phyloP scores from a whole-genome alignment of 2,888 invertebrate genomes.

The Drosophila mimetica region DNA sequence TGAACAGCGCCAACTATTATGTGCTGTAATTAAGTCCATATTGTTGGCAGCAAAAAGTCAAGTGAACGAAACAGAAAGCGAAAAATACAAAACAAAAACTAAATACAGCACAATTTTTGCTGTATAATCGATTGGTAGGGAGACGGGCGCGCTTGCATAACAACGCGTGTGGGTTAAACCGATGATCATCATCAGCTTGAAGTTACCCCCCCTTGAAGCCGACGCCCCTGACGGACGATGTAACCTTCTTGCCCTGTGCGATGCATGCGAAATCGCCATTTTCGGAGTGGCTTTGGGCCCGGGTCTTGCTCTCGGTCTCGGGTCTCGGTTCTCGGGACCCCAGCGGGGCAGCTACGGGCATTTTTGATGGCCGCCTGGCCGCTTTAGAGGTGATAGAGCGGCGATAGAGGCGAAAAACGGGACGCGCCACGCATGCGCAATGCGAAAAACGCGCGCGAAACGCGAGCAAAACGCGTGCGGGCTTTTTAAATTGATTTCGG shows the following conservation, averaged over 20 bases:
- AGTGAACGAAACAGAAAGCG: constrained; percentile 6
- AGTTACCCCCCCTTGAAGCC: constrained; percentile 1
- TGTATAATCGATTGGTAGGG: constrained; percentile 52
- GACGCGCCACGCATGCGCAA: constrained; percentile 63
- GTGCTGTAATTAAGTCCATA: constrained; percentile 46
- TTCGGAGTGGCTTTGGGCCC: constrained; percentile 13
- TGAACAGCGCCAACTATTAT: constrained; percentile 49
- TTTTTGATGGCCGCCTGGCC: constrained; percentile 62
- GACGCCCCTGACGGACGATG: constrained; percentile 18
- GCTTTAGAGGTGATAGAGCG: constrained; percentile 18
- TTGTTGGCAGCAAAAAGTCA: constrained; percentile 12
- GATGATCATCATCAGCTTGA: not conserved
- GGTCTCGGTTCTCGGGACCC: constrained; percentile 59
- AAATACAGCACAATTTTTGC: not conserved
- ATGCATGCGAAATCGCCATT: constrained; percentile 65
- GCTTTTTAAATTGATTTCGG: constrained; percentile 40
- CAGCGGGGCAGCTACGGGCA: constrained; percentile 48
- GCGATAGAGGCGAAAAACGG: constrained; percentile 26
- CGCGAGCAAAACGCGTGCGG: constrained; percentile 56
- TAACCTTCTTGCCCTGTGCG: constrained; percentile 66
- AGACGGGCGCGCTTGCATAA: constrained; percentile 63
- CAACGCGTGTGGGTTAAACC: constrained; percentile 34
- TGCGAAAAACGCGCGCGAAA: constrained; percentile 43
- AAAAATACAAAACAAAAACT: constrained; percentile 1
- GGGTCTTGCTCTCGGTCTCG: constrained; percentile 37